Evolutionary conservation across 2,113 vertebrate species (phyloP), one percentile per base, ranked within the genome.

Genomic region (Rhagologus leucostigma): DNA sequence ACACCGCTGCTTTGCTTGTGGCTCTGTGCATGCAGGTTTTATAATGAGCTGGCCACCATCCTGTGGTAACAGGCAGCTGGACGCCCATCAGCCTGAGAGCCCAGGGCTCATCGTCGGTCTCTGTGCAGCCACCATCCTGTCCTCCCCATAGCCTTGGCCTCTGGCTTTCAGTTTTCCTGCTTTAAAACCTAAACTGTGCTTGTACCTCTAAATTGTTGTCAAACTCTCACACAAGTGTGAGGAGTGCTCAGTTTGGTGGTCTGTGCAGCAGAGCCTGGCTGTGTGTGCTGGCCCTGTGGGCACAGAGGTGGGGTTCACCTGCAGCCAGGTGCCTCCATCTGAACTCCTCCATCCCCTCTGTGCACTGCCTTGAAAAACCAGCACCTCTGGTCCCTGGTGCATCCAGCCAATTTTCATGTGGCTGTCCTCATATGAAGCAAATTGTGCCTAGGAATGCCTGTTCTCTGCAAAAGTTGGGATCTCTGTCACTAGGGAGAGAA

Each of bases 61-160:
- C 29, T 55, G 41, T 3, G 3, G 65, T 60, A 17, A 29, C 22
- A 37, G 53, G 39, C 33, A 74, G 18, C 18, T 77, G 47, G 42
- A 60, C 21, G 32, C n/a, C 35, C 16, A 32, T 68, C 70, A 60
- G 70, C 14, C 20, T 60, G 62, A 74, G 67, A 64, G 32, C 44
- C 22, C 0, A 8, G 15, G n/a, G 60, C 42, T 63, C 21, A 39
- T 11, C 0, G 0, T n/a, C 65, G 33, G 30, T 64, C 46, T 84
- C 30, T 56, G 41, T 52, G 49, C 22, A 70, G 41, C 62, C 29
- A 39, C 26, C 52, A 49, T 13, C 23, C 50, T 64, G 17, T 33
- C 16, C 37, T 75, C 21, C 12, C 4, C 30, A 16, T 19, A 33
- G 16, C 35, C 35, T 35, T 4, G 0, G 16, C 57, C 33, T 42